Evolutionary conservation across 2,888 invertebrate genomes (phyloP), one percentile per base, ranked within the genome.

Genomic region (Pasiphila rectangulata): DNA sequence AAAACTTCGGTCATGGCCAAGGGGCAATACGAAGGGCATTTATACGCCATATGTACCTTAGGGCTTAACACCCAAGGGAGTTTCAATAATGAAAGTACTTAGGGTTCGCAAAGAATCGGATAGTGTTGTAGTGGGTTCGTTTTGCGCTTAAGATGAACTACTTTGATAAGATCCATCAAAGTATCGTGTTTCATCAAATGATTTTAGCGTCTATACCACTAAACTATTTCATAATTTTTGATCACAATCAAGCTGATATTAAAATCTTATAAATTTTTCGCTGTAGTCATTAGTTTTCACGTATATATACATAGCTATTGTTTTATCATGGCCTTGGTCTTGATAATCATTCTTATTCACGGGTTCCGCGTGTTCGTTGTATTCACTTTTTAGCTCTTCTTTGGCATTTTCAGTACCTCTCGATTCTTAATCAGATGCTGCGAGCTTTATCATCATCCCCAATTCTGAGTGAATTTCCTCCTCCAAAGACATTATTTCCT

Each of bases 21-120:
- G 57, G 57, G 61, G 76, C 77, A 77, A 86, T 86, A 80, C 83
- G 83, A 85, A 74, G 72, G 68, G 69, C 83, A 81, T 88, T 89
- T 88, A 87, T 63, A 76, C 79, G 87, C 87, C 88, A 89, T 89
- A 89, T 89, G 89, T 77, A 84, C 79, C 64, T 72, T 72, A 66
- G 80, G 75, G 83, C 74, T 72, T 73, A 75, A 66, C 50, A 54
- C 59, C 74, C 79, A 57, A 47, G 77, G 79, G 85, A 83, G 71
- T 52, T 80, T 76, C 80, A 78, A 77, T 76, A 73, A 41, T 39
- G 65, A 65, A 69, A 41, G 69, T 48, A 57, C 52, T 61, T 58
- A 61, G 59, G 59, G 68, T 61, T 64, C 57, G 56, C 56, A 43
- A 57, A 64, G 58, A 59, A 64, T 61, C 43, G 48, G 42, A 56